Conservation (phyloP, 2,888 invertebrate species). For the Andrena fulva region DNA sequence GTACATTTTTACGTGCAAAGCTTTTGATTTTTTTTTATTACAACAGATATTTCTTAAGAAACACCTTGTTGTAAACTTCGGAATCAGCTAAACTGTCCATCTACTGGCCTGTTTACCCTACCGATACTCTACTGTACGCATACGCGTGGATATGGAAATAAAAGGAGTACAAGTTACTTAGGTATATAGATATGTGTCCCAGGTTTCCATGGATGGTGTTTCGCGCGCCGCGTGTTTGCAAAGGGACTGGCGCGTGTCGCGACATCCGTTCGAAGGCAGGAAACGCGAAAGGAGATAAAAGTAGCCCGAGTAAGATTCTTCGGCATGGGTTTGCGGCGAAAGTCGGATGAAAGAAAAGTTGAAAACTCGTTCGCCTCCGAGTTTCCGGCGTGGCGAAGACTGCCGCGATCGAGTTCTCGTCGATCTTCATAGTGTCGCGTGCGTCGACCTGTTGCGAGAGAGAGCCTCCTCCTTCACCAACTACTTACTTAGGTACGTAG, state of each 20-base stretch:
- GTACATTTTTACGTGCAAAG: too few species aligned
- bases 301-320: slow-evolving; percentile 10
- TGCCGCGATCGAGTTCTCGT: slow-evolving; percentile 18
- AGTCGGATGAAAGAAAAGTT: slow-evolving; percentile 50
- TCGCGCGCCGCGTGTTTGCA: not conserved
- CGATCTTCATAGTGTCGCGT: slow-evolving; percentile 24
- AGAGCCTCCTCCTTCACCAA: not conserved
- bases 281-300: slow-evolving; percentile 2
- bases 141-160: not conserved
- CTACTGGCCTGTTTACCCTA: too few species aligned
- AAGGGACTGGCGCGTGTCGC: slow-evolving; percentile 3
- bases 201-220: slow-evolving; percentile 3
- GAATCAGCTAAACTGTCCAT: too few species aligned
- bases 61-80: too few species aligned
- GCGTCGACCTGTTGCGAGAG: slow-evolving; percentile 51
- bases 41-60: too few species aligned
- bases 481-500: too few species aligned
- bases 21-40: too few species aligned
- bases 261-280: slow-evolving; percentile 3
- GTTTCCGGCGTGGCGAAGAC: slow-evolving; percentile 42
- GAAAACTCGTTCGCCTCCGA: slow-evolving; percentile 35
- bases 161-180: not conserved
- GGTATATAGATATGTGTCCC: not conserved
- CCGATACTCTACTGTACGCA: too few species aligned
- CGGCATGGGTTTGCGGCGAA: slow-evolving; percentile 28